Conservation (phyloP, 2,888 invertebrate genomes). For the Dryococelus australis region DNA sequence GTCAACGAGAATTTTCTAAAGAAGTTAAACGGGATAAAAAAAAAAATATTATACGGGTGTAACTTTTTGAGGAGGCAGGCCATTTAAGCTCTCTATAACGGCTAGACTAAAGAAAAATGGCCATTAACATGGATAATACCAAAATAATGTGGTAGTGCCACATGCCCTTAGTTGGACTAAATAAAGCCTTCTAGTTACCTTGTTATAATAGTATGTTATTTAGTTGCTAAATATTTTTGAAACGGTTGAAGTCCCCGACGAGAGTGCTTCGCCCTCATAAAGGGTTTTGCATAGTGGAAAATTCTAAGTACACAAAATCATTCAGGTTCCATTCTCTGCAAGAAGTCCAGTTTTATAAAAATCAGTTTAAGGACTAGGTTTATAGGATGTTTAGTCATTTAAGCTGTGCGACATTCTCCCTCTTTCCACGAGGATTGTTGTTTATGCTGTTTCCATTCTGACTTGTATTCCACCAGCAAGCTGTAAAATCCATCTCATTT, state of each 20-base stretch:
- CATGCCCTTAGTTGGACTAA: not conserved
- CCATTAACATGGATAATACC: constrained; percentile 8
- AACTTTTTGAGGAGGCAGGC: not conserved
- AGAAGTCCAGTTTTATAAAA: too few species aligned
- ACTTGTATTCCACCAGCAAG: too few species aligned
- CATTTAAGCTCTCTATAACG: not conserved
- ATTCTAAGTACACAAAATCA: too few species aligned
- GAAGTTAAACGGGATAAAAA: not conserved
- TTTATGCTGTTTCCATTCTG: too few species aligned
- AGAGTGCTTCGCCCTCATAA: not conserved
- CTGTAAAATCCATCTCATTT: too few species aligned
- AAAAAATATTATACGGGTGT: not conserved
- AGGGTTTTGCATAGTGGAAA: too few species aligned
- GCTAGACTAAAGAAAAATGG: not conserved
- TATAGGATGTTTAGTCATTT: too few species aligned
- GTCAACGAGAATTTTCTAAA: constrained; percentile 10
- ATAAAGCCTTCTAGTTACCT: not conserved
- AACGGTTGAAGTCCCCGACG: not conserved
- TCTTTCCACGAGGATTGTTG: too few species aligned
- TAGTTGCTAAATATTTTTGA: not conserved
- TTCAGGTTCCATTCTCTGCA: too few species aligned
- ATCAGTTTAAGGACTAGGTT: too few species aligned
- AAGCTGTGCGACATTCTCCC: too few species aligned
- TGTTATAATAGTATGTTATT: not conserved
- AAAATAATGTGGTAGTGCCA: not conserved